A percentile compares a stretch with the other conserved stretches of the same genome.
These are phyloP conservation scores for Clarias macrocephalus DNA, from an alignment of 2,113 vertebrate genomes.

Conservation along the genomic window DNA sequence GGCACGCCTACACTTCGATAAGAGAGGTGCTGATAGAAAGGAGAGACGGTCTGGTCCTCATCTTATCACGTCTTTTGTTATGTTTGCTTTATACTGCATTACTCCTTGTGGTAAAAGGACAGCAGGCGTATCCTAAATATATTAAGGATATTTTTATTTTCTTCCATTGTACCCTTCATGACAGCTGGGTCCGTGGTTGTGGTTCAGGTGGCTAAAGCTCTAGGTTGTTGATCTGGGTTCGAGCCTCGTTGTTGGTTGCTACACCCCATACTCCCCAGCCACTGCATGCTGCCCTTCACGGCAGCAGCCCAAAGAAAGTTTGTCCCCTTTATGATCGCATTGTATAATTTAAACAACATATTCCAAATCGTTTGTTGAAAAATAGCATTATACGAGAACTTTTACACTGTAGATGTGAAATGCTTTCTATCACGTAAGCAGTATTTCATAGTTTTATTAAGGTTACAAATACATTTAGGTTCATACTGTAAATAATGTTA, in stretches of 20 bases:
- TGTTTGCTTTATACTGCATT: not conserved
- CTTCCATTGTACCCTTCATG: no score
- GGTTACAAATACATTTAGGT: not conserved
- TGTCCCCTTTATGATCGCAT: not conserved
- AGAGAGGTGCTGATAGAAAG: not conserved
- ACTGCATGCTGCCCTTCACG: no score
- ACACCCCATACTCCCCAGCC: no score
- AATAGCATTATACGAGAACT: not conserved
- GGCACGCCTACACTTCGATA: not conserved
- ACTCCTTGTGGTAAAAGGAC: not conserved
- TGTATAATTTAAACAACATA: not conserved
- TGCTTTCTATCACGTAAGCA: not conserved
- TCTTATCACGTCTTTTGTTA: not conserved
- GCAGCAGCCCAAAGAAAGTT: no score
- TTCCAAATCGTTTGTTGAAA: not conserved
- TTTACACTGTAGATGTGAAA: no score
- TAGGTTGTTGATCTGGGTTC: no score
- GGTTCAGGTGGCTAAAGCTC: no score
- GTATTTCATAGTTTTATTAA: not conserved
- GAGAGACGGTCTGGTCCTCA: not conserved
- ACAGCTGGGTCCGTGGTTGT: not conserved
- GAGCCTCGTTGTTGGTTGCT: no score
- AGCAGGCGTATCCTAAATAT: not conserved
- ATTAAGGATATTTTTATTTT: not conserved
- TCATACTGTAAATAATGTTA: not conserved